Evolutionary conservation across 2,797 vertebrate genomes (phyloP).

Genomic region (Sparidentex hasta): DNA sequence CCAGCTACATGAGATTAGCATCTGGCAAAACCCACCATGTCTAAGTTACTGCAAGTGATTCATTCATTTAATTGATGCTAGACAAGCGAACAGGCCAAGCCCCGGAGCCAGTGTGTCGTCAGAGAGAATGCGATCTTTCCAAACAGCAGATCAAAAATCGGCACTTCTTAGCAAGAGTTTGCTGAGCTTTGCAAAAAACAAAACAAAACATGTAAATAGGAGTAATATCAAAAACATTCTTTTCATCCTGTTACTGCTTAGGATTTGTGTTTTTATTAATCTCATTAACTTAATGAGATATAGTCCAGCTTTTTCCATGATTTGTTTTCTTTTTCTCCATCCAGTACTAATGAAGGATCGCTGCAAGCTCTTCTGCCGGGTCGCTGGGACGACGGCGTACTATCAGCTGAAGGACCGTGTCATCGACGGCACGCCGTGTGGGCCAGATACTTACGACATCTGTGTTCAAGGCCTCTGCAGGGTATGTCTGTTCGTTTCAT

Average conservation of each 20-base stretch:
- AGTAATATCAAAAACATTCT: constrained; percentile 25
- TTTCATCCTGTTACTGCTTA: constrained; percentile 3
- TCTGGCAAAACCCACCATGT: constrained; percentile 67
- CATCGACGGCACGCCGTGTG: constrained; percentile 94
- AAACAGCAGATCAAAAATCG: constrained; percentile 41
- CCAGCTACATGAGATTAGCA: constrained; percentile 58
- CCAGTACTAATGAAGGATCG: constrained; percentile 97
- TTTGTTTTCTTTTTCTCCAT: constrained; percentile 55
- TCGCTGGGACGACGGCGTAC: constrained; percentile 93
- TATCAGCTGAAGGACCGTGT: constrained; percentile 97
- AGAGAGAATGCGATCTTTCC: constrained; percentile 43
- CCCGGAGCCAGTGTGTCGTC: constrained; percentile 45
- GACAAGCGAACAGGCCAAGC: constrained; percentile 64
- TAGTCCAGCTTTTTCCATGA: constrained; percentile 2
- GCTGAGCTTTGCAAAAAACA: constrained; percentile 17
- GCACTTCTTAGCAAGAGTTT: constrained; percentile 9
- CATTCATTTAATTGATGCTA: constrained; percentile 67
- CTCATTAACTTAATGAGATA: constrained; percentile 6
- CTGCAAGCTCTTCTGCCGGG: constrained; percentile 98
- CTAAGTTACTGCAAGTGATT: constrained; percentile 68
- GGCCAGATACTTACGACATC: constrained; percentile 94
- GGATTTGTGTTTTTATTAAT: constrained; percentile 15
- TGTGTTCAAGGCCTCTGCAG: constrained; percentile 99
- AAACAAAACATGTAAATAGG: constrained; percentile 36
- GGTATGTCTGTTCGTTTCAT: constrained; percentile 79